Percentiles rank a stretch among this genome's conserved stretches.
Evolutionary conservation across 2,888 invertebrate species (phyloP).

Genomic region (Watsonalla cultraria): DNA sequence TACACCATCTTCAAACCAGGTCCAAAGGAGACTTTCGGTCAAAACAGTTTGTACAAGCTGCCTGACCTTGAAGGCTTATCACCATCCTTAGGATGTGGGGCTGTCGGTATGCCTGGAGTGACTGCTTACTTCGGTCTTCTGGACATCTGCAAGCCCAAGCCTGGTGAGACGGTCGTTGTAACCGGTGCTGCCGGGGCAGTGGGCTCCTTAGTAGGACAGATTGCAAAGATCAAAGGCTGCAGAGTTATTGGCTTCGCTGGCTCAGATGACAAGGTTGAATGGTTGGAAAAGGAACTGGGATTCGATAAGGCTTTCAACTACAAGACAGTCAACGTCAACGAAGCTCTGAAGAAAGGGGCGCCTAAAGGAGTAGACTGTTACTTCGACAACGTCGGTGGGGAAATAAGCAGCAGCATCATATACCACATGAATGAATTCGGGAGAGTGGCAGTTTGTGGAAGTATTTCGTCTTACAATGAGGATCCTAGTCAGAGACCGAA

Average conservation of each 20-base stretch:
- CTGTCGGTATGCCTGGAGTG: slow-evolving; percentile 83
- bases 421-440: slow-evolving; percentile 78
- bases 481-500: slow-evolving; percentile 45
- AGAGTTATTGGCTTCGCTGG: slow-evolving; percentile 84
- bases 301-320: slow-evolving; percentile 87
- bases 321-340: slow-evolving; percentile 77
- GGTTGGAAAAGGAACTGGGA: slow-evolving; percentile 81
- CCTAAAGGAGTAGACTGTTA: slow-evolving; percentile 85
- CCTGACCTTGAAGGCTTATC: slow-evolving; percentile 75
- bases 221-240: slow-evolving; percentile 83
- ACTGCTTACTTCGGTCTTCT: slow-evolving; percentile 85
- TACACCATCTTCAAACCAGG: slow-evolving; percentile 44
- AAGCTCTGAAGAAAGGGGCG: slow-evolving; percentile 79
- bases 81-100: slow-evolving; percentile 77
- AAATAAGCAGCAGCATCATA: slow-evolving; percentile 77
- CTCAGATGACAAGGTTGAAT: slow-evolving; percentile 83
- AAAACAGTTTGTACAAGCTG: slow-evolving; percentile 42
- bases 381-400: slow-evolving; percentile 87
- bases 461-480: slow-evolving; percentile 74
- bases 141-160: slow-evolving; percentile 82
- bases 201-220: slow-evolving; percentile 85
- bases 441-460: slow-evolving; percentile 79
- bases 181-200: slow-evolving; percentile 87
- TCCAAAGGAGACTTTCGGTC: slow-evolving; percentile 11
- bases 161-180: slow-evolving; percentile 84